A percentile compares a stretch with the other conserved stretches of the same genome.
phyloP scores from a whole-genome alignment of 2,888 invertebrate genomes.

The Lacanobia oleracea region DNA sequence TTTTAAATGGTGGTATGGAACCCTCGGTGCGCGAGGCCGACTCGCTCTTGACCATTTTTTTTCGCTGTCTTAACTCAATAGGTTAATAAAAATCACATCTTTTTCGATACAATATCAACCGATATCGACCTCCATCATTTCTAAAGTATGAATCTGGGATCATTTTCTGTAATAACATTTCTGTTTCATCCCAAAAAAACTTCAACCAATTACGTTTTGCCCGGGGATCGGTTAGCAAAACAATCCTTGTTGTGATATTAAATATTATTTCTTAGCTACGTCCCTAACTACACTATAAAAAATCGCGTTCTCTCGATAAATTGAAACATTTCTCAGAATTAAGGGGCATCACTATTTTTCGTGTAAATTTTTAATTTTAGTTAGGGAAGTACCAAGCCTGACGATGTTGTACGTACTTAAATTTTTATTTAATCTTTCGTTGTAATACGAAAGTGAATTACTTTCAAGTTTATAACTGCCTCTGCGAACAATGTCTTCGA shows the following conservation, averaged over 20 bases:
- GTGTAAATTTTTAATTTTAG: constrained; percentile 77
- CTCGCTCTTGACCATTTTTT: too few species aligned
- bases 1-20: too few species aligned
- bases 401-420: constrained; percentile 67
- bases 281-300: constrained; percentile 35
- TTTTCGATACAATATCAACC: constrained; percentile 12
- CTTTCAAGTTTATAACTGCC: constrained; percentile 37
- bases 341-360: constrained; percentile 71
- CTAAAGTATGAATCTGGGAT: constrained; percentile 49
- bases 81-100: constrained; percentile 20
- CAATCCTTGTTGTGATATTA: constrained; percentile 63
- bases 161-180: constrained; percentile 61
- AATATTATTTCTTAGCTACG: constrained; percentile 57
- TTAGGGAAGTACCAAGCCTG: constrained; percentile 72
- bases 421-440: constrained; percentile 74
- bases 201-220: constrained; percentile 58
- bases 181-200: constrained; percentile 50
- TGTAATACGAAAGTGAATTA: constrained; percentile 66
- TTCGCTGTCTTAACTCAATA: constrained; percentile 3
- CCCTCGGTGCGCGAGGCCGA: too few species aligned
- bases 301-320: constrained; percentile 60
- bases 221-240: constrained; percentile 58
- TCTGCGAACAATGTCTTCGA: constrained; percentile 36
- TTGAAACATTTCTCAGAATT: constrained; percentile 68
- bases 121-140: constrained; percentile 46